Evolutionary conservation across 2,888 invertebrate species (phyloP).

Genomic region (Perdita meconis): DNA sequence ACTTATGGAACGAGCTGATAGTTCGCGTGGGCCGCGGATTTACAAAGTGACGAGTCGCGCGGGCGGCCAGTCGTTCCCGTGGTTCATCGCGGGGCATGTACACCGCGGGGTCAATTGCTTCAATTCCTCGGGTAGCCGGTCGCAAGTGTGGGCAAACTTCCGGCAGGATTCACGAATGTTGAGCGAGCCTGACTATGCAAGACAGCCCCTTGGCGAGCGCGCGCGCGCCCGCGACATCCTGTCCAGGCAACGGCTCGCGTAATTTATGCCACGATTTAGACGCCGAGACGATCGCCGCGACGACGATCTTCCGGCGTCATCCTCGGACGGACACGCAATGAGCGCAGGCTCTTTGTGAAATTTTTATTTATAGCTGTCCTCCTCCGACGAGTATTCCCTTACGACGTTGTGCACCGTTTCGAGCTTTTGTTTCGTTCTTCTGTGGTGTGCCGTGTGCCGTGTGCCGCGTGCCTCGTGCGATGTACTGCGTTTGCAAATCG

Average conservation of each 20-base stretch:
- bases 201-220: conserved; percentile 55
- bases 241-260: conserved; percentile 46
- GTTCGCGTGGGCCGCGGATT: conserved; percentile 55
- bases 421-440: too few relatives aligned
- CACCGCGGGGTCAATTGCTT: conserved; percentile 70
- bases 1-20: conserved; percentile 15
- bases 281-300: conserved; percentile 44
- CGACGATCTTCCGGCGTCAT: conserved; percentile 59
- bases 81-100: conserved; percentile 37
- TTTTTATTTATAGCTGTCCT: conserved; percentile 6
- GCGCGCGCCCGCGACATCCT: too few relatives aligned
- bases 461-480: too few relatives aligned
- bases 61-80: conserved; percentile 44
- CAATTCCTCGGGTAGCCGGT: conserved; percentile 61
- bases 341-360: conserved; percentile 16
- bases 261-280: conserved; percentile 68
- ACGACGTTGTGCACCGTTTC: neutral
- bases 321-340: conserved; percentile 27
- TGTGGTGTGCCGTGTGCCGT: too few relatives aligned
- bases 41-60: conserved; percentile 49
- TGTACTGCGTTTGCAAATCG: too few relatives aligned
- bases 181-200: conserved; percentile 46
- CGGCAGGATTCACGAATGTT: conserved; percentile 70
- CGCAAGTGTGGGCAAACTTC: conserved; percentile 71
- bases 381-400: neutral